Conservation (phyloP, 2,113 vertebrate species). For the Pipa parva region DNA sequence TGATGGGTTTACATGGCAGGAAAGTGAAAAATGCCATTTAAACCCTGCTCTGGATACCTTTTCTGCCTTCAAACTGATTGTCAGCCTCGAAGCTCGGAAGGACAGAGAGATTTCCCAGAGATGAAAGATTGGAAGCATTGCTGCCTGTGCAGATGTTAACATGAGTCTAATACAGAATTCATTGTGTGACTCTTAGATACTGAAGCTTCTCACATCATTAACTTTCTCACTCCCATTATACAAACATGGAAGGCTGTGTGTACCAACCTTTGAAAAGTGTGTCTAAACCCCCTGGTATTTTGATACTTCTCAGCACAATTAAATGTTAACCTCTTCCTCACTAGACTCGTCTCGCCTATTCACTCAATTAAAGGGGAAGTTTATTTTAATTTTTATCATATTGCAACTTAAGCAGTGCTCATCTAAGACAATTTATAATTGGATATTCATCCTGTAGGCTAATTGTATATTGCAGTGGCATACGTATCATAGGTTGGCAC, state of each 20-base stretch:
- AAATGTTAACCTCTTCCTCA: no score
- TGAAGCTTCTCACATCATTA: constrained; percentile 64
- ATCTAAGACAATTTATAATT: no score
- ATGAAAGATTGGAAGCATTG: constrained; percentile 15
- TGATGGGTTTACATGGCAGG: not conserved
- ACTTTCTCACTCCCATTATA: constrained; percentile 56
- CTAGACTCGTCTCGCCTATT: no score
- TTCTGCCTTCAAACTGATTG: not conserved
- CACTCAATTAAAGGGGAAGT: no score
- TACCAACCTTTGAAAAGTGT: not conserved
- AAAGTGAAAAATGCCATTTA: constrained; percentile 17
- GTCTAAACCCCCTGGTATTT: not conserved
- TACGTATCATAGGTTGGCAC: no score
- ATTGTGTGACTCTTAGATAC: constrained; percentile 48
- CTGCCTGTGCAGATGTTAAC: constrained; percentile 45
- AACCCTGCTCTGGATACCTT: constrained; percentile 12
- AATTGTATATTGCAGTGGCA: no score
- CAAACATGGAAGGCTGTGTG: constrained; percentile 51
- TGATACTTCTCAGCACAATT: no score
- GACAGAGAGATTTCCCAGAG: not conserved
- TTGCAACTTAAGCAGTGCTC: no score
- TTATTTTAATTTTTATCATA: no score
- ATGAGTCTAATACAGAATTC: constrained; percentile 41
- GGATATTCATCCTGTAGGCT: no score
- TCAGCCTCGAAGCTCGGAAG: not conserved